Conservation (phyloP, 2,797 vertebrate species). For the Rhinophrynus dorsalis region DNA sequence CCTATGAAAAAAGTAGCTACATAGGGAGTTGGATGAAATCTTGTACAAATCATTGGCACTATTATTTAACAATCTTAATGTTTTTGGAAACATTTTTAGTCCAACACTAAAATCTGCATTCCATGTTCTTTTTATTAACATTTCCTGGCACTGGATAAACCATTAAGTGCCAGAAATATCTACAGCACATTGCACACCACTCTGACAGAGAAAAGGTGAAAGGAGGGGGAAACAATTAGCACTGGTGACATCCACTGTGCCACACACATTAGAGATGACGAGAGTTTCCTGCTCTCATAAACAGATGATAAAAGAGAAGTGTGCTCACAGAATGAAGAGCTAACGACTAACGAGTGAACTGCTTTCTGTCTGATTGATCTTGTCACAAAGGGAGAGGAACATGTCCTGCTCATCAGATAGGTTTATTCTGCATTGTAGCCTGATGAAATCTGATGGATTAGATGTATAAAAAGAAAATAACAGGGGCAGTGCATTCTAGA, state of each 20-base stretch:
- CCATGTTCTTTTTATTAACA: neutral
- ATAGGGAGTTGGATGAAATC: too few species aligned
- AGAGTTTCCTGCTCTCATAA: neutral
- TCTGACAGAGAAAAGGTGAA: too few species aligned
- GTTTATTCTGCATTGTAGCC: neutral
- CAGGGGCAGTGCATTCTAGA: too few species aligned
- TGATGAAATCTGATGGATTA: neutral
- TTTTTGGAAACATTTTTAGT: neutral
- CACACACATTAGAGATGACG: neutral
- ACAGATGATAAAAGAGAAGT: neutral
- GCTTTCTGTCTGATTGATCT: neutral
- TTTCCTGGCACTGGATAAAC: too few species aligned
- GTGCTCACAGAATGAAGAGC: neutral
- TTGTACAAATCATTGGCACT: too few species aligned
- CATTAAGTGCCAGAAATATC: too few species aligned
- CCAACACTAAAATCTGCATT: neutral
- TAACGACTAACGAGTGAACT: neutral
- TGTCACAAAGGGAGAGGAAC: neutral
- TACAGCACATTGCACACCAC: too few species aligned
- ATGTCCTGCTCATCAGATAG: neutral
- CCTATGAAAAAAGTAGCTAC: too few species aligned
- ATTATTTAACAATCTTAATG: neutral
- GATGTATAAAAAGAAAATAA: neutral
- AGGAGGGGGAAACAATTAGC: slow-evolving; percentile 1
- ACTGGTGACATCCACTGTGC: neutral